phyloP scores from a whole-genome alignment of 1,140 invertebrate species.

The Lasioglossum albipes region DNA sequence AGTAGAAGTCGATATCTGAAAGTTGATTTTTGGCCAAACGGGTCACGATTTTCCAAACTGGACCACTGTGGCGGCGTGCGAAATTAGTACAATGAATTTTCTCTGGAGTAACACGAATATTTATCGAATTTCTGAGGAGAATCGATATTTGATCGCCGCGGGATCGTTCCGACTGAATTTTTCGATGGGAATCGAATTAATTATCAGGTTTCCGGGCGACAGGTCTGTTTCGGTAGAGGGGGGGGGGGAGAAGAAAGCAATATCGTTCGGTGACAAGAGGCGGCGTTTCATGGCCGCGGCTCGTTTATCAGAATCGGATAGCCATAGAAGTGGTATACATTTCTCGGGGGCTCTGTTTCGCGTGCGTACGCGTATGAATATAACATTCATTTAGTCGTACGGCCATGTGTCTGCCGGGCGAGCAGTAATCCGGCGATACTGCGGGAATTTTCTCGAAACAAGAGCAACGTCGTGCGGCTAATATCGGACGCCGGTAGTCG shows the following conservation, averaged over 20 bases:
- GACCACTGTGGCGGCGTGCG: too few species aligned
- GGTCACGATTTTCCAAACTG: too few species aligned
- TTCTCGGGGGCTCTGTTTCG: not conserved
- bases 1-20: too few species aligned
- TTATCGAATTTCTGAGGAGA: too few species aligned
- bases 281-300: slow-evolving; percentile 1
- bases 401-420: not conserved
- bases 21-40: too few species aligned
- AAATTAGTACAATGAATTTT: too few species aligned
- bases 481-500: slow-evolving; percentile 38
- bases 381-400: slow-evolving; percentile 20
- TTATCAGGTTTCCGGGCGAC: not conserved
- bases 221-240: too few species aligned
- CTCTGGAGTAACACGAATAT: too few species aligned
- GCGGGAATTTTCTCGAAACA: slow-evolving; percentile 31
- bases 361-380: slow-evolving; percentile 10
- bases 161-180: not conserved
- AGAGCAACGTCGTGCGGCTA: slow-evolving; percentile 37
- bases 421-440: slow-evolving; percentile 29
- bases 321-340: slow-evolving; percentile 8
- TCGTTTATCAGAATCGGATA: slow-evolving; percentile 37
- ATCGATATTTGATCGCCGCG: too few species aligned
- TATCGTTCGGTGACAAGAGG: not conserved
- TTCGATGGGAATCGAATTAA: slow-evolving; percentile 12
- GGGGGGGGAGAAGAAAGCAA: not conserved